Base-by-base conservation (phyloP, 2,888 invertebrate species). In the Hirtodrosophila duncani region DNA sequence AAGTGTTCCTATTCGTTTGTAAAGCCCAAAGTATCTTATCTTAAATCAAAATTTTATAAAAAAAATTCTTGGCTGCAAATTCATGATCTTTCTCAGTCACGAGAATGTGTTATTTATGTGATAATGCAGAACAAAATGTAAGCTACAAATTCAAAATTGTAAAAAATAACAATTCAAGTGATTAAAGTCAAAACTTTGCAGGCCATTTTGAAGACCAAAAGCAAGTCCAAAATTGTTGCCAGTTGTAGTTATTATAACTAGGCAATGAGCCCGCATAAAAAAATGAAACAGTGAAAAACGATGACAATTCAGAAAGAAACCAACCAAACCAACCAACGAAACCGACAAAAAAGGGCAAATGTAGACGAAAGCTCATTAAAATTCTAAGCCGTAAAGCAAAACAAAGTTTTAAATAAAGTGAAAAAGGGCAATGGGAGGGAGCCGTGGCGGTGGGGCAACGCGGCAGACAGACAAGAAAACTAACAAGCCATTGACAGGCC, bases 331-430 rank as follows among this genome's bases (percentile, higher is more conserved):
- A 18, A 26, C 18, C 43, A 34, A 38, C 6, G n/a, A 33, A 49
- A 50, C 31, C 23, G n/a, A 23, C 10, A 34, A 30, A 39, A 48
- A 58, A 61, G 46, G 60, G 53, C 52, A 49, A 53, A 53, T 58
- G 60, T 30, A 62, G 63, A 67, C 64, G 63, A 81, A 81, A 77
- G 82, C 75, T 77, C 81, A 77, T 77, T 77, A 81, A 77, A 77
- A 77, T 77, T 77, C 75, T 81, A 64, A 81, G 82, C 81, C 50
- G 61, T 67, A 81, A 74, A 79, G 71, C 63, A 75, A 79, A 81
- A 79, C 60, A 67, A 70, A 77, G 78, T 74, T 74, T 74, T 55
- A 63, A 81, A 60, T 63, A 81, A 78, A 78, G 78, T 68, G 74
- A 53, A 51, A 43, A 43, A 30, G 29, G 52, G 37, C n/a, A n/a